Percentiles rank a stretch among this genome's conserved stretches.
phyloP scores from a whole-genome alignment of 2,888 invertebrate genomes.

The Synanthedon tipuliformis region DNA sequence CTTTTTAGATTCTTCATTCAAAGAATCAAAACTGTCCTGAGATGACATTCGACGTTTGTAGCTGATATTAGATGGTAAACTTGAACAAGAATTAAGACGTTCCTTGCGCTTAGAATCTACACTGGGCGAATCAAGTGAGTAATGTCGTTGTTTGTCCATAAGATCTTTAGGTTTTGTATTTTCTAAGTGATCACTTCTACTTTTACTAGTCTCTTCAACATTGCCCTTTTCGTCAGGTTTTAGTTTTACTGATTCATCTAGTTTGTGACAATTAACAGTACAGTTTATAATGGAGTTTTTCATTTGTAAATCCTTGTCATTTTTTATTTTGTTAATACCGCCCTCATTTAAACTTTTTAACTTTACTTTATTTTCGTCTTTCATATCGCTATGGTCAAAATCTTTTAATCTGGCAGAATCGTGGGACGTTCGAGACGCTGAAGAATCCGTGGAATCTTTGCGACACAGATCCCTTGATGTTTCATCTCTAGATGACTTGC shows the following conservation, averaged over 20 bases:
- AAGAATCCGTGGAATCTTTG: conserved; percentile 65
- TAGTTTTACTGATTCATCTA: conserved; percentile 23
- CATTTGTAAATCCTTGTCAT: conserved; percentile 49
- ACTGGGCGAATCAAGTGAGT: conserved; percentile 58
- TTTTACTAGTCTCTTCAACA: conserved; percentile 20
- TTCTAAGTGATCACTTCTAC: conserved; percentile 24
- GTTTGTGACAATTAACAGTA: conserved; percentile 15
- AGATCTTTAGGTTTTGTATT: conserved; percentile 29
- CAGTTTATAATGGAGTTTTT: conserved; percentile 8
- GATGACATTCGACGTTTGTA: conserved; percentile 82
- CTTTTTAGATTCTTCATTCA: conserved; percentile 73
- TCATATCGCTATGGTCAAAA: conserved; percentile 37
- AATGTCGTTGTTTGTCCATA: conserved; percentile 58
- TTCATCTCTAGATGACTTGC: conserved; percentile 60
- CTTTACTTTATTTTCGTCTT: conserved; percentile 31
- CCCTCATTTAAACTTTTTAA: neutral
- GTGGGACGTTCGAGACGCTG: conserved; percentile 55
- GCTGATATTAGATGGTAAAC: conserved; percentile 74
- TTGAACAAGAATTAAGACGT: conserved; percentile 69
- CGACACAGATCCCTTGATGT: conserved; percentile 46
- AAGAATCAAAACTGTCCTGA: conserved; percentile 74
- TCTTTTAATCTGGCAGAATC: conserved; percentile 55
- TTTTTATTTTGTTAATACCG: conserved; percentile 48
- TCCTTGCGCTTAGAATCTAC: conserved; percentile 70
- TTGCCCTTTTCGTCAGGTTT: conserved; percentile 57